These are phyloP conservation scores for Toxotes lorentzi DNA, from an alignment of 2,797 vertebrate genomes.

Conservation along the genomic window DNA sequence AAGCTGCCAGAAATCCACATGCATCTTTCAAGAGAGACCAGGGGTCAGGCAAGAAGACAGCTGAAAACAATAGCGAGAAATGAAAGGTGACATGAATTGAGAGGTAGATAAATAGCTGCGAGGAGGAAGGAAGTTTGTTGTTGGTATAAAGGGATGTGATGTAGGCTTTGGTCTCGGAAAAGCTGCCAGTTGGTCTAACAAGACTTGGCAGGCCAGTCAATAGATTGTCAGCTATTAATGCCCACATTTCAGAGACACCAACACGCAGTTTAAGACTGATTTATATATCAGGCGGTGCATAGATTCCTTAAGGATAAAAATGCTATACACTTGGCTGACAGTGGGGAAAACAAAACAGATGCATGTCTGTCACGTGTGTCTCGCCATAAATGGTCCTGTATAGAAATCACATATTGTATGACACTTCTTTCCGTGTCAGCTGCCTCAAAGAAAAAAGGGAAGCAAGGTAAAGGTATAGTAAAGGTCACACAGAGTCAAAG, in stretches of 20 bases:
- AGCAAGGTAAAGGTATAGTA: slow-evolving; percentile 27
- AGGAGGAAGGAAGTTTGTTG: slow-evolving; percentile 78
- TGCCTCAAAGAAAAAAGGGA: slow-evolving; percentile 30
- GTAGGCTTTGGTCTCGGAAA: slow-evolving; percentile 66
- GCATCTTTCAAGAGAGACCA: slow-evolving; percentile 73
- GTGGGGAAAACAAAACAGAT: slow-evolving; percentile 14
- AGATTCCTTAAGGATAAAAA: slow-evolving; percentile 36
- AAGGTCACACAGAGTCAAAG: slow-evolving; percentile 43
- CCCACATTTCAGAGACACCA: slow-evolving; percentile 57
- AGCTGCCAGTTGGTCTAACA: slow-evolving; percentile 68
- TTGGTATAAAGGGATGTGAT: slow-evolving; percentile 69
- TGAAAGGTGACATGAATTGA: slow-evolving; percentile 82
- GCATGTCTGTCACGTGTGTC: background rate
- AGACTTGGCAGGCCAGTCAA: slow-evolving; percentile 71
- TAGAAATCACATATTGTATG: slow-evolving; percentile 24
- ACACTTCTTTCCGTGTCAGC: slow-evolving; percentile 30
- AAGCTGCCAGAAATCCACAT: slow-evolving; percentile 77
- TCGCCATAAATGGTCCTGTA: background rate
- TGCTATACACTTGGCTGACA: slow-evolving; percentile 23
- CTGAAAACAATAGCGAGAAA: slow-evolving; percentile 80
- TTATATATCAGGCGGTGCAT: slow-evolving; percentile 36
- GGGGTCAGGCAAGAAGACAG: slow-evolving; percentile 70
- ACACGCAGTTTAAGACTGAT: slow-evolving; percentile 29
- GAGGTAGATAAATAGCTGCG: slow-evolving; percentile 82
- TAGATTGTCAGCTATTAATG: slow-evolving; percentile 68